A percentile compares a stretch with the other conserved stretches of the same genome.
phyloP scores from a whole-genome alignment of 1,140 invertebrate species.

The Trichonephila clavata region DNA sequence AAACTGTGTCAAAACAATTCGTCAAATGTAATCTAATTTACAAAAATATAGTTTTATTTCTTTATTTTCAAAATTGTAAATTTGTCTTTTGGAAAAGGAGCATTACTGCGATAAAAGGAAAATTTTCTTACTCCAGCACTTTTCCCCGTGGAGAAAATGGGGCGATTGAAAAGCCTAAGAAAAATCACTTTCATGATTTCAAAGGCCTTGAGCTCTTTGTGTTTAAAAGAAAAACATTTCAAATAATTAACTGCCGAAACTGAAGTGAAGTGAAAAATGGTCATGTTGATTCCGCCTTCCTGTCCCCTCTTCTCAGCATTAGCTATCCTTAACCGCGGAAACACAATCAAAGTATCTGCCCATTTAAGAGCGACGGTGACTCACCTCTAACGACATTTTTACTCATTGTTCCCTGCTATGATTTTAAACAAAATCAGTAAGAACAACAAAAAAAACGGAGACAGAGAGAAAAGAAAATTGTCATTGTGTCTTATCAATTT shows the following conservation, averaged over 20 bases:
- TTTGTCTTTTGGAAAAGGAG: no score
- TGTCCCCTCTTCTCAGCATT: constrained; percentile 4
- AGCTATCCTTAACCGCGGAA: constrained; percentile 26
- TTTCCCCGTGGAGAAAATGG: background rate
- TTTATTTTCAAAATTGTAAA: no score
- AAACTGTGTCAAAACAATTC: no score
- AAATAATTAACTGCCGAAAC: constrained; percentile 60
- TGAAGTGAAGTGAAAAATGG: constrained; percentile 59
- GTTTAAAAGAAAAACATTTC: constrained; percentile 13
- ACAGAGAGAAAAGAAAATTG: constrained; percentile 35
- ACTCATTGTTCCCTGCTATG: constrained; percentile 24
- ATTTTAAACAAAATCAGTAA: constrained; percentile 57
- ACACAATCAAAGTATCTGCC: constrained; percentile 66
- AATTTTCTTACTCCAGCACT: background rate
- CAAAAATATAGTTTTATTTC: no score
- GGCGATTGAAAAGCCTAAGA: background rate
- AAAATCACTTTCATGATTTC: constrained; percentile 1
- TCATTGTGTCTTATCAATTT: constrained; percentile 61
- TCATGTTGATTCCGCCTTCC: background rate
- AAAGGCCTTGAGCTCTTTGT: constrained; percentile 29
- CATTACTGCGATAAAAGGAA: no score
- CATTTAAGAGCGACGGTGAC: background rate
- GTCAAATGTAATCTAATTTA: no score
- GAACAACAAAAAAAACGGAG: constrained; percentile 5
- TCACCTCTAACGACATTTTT: constrained; percentile 41